Conservation (phyloP, 2,888 invertebrate species). For the Acanthacorydalis orientalis region DNA sequence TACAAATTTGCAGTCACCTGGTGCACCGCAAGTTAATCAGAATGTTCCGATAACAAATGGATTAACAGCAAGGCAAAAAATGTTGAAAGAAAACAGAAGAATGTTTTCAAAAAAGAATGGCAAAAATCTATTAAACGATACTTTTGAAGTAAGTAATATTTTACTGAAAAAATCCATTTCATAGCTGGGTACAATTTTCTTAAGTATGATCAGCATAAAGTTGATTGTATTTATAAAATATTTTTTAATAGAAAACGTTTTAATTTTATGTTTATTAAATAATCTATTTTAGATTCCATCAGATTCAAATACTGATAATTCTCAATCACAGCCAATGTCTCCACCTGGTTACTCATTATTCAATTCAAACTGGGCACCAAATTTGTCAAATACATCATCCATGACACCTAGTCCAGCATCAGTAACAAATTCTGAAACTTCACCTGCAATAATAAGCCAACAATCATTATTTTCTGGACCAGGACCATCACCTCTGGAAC, state of each 20-base stretch:
- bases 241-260: too few species aligned
- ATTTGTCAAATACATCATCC: conserved; percentile 19
- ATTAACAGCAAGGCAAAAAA: conserved; percentile 23
- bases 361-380: conserved; percentile 26
- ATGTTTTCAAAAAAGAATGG: conserved; percentile 9
- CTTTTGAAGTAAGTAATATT: conserved; percentile 7
- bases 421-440: conserved; percentile 4
- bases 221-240: too few species aligned
- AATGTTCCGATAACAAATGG: conserved; percentile 8
- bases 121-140: neutral
- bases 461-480: conserved; percentile 65
- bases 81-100: conserved; percentile 23
- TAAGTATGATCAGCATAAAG: too few species aligned
- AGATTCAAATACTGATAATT: neutral
- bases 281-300: too few species aligned
- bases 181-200: too few species aligned
- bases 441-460: conserved; percentile 14
- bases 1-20: conserved; percentile 5
- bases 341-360: conserved; percentile 24
- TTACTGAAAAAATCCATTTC: neutral
- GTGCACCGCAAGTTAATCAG: conserved; percentile 8
- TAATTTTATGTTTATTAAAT: too few species aligned
- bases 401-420: conserved; percentile 11
- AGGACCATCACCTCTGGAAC: conserved; percentile 62
- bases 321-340: neutral